phyloP scores from a whole-genome alignment of 2,797 vertebrate species.

The Poecilia picta region DNA sequence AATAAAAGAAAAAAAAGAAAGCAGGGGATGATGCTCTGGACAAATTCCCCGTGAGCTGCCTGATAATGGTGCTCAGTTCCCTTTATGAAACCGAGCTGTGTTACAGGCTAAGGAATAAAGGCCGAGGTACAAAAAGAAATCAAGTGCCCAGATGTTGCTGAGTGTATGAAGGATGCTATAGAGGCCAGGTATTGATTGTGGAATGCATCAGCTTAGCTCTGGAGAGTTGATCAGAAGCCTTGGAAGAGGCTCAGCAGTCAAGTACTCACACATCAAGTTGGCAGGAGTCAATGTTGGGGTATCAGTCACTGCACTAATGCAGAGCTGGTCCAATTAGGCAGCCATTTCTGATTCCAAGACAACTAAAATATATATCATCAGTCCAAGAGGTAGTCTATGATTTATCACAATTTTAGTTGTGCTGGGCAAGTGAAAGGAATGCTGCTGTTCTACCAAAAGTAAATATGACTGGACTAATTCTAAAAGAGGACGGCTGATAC shows the following conservation, averaged over 20 bases:
- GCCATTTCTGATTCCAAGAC: slow-evolving; percentile 11
- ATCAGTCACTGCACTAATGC: slow-evolving; percentile 52
- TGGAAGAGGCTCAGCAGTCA: slow-evolving; percentile 35
- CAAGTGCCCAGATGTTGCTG: slow-evolving; percentile 27
- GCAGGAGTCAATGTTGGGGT: slow-evolving; percentile 47
- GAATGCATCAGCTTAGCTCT: slow-evolving; percentile 55
- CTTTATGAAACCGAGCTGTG: slow-evolving; percentile 45
- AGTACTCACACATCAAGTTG: slow-evolving; percentile 13
- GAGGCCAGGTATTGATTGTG: slow-evolving; percentile 60
- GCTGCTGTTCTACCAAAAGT: neutral
- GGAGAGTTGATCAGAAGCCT: slow-evolving; percentile 64
- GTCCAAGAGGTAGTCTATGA: neutral
- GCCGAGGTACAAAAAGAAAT: slow-evolving; percentile 36
- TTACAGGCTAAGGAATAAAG: slow-evolving; percentile 45
- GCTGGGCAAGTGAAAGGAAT: neutral
- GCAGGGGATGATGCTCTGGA: slow-evolving; percentile 16
- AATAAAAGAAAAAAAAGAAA: slow-evolving; percentile 40
- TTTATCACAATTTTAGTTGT: neutral
- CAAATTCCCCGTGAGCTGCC: slow-evolving; percentile 42
- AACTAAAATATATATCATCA: neutral
- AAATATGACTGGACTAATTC: neutral
- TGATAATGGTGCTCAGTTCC: slow-evolving; percentile 44
- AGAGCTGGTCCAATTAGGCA: slow-evolving; percentile 20
- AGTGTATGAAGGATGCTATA: slow-evolving; percentile 52
- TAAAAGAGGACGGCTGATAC: neutral